These are phyloP conservation scores for Champsocephalus gunnari DNA, from an alignment of 2,797 vertebrate species.

Conservation along the genomic window DNA sequence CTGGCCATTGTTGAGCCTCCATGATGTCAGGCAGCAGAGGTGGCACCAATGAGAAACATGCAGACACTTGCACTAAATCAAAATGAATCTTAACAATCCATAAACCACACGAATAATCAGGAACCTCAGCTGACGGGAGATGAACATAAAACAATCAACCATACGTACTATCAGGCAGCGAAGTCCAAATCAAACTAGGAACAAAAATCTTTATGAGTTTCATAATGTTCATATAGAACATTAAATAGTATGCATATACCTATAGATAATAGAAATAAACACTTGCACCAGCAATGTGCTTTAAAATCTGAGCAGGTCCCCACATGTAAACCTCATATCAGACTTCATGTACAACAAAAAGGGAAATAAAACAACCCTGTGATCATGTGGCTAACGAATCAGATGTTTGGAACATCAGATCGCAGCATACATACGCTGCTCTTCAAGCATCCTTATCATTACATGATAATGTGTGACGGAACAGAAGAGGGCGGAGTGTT, in stretches of 20 bases:
- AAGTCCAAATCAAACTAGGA: slow-evolving; percentile 64
- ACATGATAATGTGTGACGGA: background rate
- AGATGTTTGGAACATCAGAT: slow-evolving; percentile 27
- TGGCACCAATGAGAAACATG: slow-evolving; percentile 31
- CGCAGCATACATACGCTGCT: background rate
- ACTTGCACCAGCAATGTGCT: slow-evolving; percentile 63
- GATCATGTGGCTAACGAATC: slow-evolving; percentile 55
- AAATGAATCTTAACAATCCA: slow-evolving; percentile 18
- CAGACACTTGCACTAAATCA: slow-evolving; percentile 18
- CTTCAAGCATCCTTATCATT: background rate
- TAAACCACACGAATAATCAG: slow-evolving; percentile 54
- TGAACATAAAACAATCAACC: slow-evolving; percentile 30
- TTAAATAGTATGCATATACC: slow-evolving; percentile 66
- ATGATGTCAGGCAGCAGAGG: slow-evolving; percentile 33
- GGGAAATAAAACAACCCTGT: slow-evolving; percentile 44
- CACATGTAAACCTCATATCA: slow-evolving; percentile 62
- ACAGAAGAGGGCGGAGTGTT: slow-evolving; percentile 25
- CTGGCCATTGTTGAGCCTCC: slow-evolving; percentile 31
- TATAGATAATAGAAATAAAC: slow-evolving; percentile 65
- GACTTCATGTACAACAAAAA: slow-evolving; percentile 19
- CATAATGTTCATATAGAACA: slow-evolving; percentile 61
- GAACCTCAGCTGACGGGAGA: slow-evolving; percentile 41
- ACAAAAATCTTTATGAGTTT: slow-evolving; percentile 54
- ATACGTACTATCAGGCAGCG: slow-evolving; percentile 48
- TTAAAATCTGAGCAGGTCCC: slow-evolving; percentile 48